Percentiles rank a stretch among this genome's conserved stretches.
Evolutionary conservation across 2,797 vertebrate species (phyloP).

Genomic region (Sebastiscus tertius): DNA sequence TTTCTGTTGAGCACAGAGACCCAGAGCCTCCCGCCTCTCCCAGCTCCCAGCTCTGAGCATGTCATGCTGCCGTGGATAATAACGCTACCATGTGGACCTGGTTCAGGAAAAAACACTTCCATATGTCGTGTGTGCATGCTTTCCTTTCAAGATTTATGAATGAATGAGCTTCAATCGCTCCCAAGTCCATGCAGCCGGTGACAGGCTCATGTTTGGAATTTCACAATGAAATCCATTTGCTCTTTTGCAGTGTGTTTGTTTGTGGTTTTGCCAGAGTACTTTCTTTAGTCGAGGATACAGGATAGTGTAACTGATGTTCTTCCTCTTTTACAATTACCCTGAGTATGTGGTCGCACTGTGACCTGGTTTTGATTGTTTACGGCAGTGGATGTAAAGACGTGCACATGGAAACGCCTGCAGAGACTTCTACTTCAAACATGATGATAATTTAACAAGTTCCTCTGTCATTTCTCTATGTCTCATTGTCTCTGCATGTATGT

Average conservation of each 20-base stretch:
- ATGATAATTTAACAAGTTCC: background rate
- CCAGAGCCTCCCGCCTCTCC: slow-evolving; percentile 37
- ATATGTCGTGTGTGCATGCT: slow-evolving; percentile 69
- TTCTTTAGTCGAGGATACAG: slow-evolving; percentile 21
- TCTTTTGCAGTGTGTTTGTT: slow-evolving; percentile 46
- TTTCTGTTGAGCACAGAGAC: slow-evolving; percentile 55
- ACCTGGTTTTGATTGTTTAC: slow-evolving; percentile 53
- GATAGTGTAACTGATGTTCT: slow-evolving; percentile 44
- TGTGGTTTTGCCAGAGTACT: slow-evolving; percentile 55
- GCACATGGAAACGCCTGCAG: slow-evolving; percentile 17
- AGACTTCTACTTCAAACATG: slow-evolving; percentile 7
- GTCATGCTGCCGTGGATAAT: slow-evolving; percentile 66
- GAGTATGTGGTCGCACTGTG: slow-evolving; percentile 40
- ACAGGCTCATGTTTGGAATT: slow-evolving; percentile 66
- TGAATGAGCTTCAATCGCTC: slow-evolving; percentile 70
- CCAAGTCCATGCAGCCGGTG: slow-evolving; percentile 36
- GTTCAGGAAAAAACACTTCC: slow-evolving; percentile 76
- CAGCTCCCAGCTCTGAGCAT: slow-evolving; percentile 50
- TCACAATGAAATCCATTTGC: slow-evolving; percentile 62
- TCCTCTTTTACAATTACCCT: slow-evolving; percentile 50
- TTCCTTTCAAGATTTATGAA: slow-evolving; percentile 81
- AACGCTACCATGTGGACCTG: slow-evolving; percentile 73
- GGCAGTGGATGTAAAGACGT: slow-evolving; percentile 10
- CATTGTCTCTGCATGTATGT: background rate
- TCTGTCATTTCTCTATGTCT: background rate